Evolutionary conservation across 2,113 vertebrate species (phyloP).

Genomic region (Eudyptes chrysolophus): DNA sequence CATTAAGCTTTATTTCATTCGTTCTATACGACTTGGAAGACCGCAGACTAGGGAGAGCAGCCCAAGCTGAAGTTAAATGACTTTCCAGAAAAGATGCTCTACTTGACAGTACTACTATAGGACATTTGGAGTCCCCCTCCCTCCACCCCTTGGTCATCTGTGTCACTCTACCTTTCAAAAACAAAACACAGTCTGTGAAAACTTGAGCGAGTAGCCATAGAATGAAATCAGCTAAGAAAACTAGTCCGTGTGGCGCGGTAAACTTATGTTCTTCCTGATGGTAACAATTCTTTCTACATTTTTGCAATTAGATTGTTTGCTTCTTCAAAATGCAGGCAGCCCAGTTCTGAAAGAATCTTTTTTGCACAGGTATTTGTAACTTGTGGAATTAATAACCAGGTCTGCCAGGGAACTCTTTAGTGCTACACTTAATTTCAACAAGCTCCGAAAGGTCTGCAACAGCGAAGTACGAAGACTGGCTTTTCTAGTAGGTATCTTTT

Average conservation of each 20-base stretch:
- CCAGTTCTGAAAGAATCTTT: not conserved
- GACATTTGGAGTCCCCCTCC: too few relatives aligned
- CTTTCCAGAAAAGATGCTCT: not conserved
- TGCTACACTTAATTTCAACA: not conserved
- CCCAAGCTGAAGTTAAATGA: not conserved
- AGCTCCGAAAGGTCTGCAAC: not conserved
- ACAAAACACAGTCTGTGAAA: not conserved
- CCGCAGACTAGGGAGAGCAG: not conserved
- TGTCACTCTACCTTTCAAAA: not conserved
- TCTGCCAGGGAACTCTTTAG: not conserved
- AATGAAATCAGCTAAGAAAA: not conserved
- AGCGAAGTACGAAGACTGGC: not conserved
- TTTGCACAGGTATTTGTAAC: not conserved
- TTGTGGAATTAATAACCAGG: not conserved
- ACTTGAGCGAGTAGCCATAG: not conserved
- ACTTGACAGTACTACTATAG: not conserved
- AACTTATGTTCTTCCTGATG: not conserved
- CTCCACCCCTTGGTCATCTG: accelerated
- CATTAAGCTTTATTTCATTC: not conserved
- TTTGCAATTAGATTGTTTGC: not conserved
- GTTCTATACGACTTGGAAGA: not conserved
- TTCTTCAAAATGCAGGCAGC: not conserved
- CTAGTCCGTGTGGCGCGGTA: not conserved
- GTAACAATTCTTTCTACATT: not conserved
- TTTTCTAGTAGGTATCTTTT: not conserved